A percentile compares a stretch with the other conserved stretches of the same genome.
Evolutionary conservation across 2,113 vertebrate genomes (phyloP).

Genomic region (Rhynchomys soricoides): DNA sequence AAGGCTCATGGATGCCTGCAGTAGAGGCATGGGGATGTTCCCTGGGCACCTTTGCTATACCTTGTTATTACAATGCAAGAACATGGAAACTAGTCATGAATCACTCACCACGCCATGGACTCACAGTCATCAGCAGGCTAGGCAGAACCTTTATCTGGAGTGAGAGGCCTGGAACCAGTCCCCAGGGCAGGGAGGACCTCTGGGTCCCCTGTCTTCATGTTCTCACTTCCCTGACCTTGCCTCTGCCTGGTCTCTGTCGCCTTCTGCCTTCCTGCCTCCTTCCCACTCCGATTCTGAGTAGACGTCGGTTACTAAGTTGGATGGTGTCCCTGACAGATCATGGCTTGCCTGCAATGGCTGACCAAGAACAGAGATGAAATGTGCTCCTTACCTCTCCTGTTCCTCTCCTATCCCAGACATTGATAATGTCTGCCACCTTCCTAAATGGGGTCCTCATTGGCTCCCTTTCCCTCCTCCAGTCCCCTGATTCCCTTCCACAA

Average conservation of each 20-base stretch:
- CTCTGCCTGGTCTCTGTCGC: not conserved
- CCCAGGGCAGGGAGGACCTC: not conserved
- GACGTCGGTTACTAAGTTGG: slow-evolving; percentile 61
- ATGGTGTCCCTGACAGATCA: slow-evolving; percentile 4
- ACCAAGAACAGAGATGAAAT: not conserved
- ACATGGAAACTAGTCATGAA: not conserved
- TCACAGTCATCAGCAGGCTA: not conserved
- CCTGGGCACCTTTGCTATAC: not conserved
- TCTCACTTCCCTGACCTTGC: slow-evolving; percentile 62
- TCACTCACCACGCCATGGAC: fast-evolving
- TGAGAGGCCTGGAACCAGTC: not conserved
- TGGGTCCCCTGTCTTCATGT: fast-evolving
- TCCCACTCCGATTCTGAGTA: slow-evolving; percentile 57
- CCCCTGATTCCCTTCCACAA: not conserved
- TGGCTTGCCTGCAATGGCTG: not conserved
- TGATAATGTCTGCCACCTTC: fast-evolving
- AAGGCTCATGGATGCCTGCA: not conserved
- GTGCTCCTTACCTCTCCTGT: too few relatives aligned
- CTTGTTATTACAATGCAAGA: not conserved
- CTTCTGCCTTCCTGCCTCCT: not conserved
- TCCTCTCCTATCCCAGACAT: not conserved
- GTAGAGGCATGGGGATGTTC: not conserved
- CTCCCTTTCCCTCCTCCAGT: too few relatives aligned
- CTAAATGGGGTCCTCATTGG: not conserved
- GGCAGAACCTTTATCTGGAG: not conserved